These are phyloP conservation scores for Pheosia gnoma DNA, from an alignment of 2,888 invertebrate genomes.

Conservation along the genomic window DNA sequence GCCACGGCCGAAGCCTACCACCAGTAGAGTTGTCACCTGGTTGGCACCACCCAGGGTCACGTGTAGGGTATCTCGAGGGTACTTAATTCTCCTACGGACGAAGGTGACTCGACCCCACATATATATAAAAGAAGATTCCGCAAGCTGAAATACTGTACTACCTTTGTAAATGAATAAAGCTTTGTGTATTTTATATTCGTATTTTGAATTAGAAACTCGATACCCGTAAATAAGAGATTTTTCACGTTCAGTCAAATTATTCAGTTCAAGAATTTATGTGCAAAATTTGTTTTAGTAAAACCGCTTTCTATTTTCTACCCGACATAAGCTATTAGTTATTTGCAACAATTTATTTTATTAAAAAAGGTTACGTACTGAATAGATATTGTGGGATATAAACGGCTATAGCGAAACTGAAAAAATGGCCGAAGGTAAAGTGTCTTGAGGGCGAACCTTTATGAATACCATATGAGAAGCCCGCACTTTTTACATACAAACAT, in stretches of 20 bases:
- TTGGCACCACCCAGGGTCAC: too few relatives aligned
- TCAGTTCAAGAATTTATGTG: constrained; percentile 26
- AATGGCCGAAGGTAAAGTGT: constrained; percentile 57
- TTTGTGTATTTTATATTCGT: too few relatives aligned
- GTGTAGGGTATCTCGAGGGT: too few relatives aligned
- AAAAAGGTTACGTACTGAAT: constrained; percentile 34
- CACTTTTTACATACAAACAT: constrained; percentile 72
- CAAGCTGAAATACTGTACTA: too few relatives aligned
- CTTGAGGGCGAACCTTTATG: constrained; percentile 62
- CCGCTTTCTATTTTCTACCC: constrained; percentile 17
- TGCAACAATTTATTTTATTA: constrained; percentile 38
- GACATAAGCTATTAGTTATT: constrained; percentile 24
- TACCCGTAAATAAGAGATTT: constrained; percentile 17
- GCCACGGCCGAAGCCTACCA: too few relatives aligned
- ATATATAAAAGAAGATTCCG: too few relatives aligned
- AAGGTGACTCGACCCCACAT: too few relatives aligned
- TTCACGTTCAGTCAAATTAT: constrained; percentile 26
- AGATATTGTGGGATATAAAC: constrained; percentile 34
- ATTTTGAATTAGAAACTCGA: constrained; percentile 12
- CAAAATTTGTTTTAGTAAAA: constrained; percentile 20
- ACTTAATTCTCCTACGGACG: too few relatives aligned
- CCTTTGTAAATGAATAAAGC: too few relatives aligned
- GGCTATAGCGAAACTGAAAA: constrained; percentile 45
- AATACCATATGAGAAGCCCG: constrained; percentile 70
- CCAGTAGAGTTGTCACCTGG: too few relatives aligned